Conservation (phyloP, 2,888 invertebrate genomes). For the Cryptocheilus praepositus region DNA sequence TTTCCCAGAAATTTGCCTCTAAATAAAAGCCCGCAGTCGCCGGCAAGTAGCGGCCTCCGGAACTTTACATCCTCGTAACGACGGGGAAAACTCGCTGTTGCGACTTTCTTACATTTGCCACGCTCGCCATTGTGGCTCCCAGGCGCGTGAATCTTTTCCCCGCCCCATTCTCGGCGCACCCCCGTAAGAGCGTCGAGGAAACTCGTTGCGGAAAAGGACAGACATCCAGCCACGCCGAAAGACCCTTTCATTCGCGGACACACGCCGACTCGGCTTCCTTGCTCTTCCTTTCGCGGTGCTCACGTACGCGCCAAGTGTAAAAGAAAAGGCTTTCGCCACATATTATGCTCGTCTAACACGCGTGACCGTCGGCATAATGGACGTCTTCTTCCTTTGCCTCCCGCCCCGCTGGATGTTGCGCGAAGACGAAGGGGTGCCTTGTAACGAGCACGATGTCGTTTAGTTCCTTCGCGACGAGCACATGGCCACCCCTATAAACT, state of each 20-base stretch:
- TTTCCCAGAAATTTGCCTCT: too few species aligned
- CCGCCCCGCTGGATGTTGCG: not conserved
- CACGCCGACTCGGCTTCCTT: too few species aligned
- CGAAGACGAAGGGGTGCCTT: slow-evolving; percentile 20
- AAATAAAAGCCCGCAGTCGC: too few species aligned
- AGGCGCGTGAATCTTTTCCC: slow-evolving; percentile 1
- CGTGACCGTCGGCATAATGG: slow-evolving; percentile 63
- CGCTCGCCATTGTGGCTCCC: too few species aligned
- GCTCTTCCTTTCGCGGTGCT: not conserved
- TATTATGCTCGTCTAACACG: slow-evolving; percentile 67
- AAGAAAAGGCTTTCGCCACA: slow-evolving; percentile 38
- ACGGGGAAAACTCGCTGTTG: too few species aligned
- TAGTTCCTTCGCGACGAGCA: not conserved
- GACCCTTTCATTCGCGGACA: too few species aligned
- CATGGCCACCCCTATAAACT: not conserved
- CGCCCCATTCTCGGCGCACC: not conserved
- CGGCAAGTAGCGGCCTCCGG: too few species aligned
- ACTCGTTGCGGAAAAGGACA: too few species aligned
- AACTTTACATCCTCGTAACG: too few species aligned
- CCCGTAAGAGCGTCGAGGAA: too few species aligned
- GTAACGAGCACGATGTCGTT: slow-evolving; percentile 34
- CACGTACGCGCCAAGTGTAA: slow-evolving; percentile 25
- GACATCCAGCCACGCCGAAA: too few species aligned
- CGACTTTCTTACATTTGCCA: too few species aligned
- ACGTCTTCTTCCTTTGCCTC: slow-evolving; percentile 8